phyloP scores from a whole-genome alignment of 2,113 vertebrate species.

The Anseranas semipalmata region DNA sequence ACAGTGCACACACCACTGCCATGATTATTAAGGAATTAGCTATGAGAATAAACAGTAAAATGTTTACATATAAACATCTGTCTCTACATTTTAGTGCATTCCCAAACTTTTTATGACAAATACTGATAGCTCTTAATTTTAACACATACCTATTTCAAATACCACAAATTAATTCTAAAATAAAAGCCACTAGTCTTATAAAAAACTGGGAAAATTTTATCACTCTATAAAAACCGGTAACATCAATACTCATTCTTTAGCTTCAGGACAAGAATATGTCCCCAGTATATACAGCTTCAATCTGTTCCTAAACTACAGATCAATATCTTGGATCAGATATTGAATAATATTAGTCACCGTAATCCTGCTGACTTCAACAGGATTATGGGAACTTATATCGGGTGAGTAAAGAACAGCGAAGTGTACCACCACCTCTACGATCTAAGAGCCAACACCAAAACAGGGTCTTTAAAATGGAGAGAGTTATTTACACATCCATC shows the following conservation, averaged over 20 bases:
- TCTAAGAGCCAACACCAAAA: neutral
- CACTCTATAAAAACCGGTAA: neutral
- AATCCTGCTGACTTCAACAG: neutral
- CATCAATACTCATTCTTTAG: neutral
- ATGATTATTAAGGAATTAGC: neutral
- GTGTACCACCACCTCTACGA: neutral
- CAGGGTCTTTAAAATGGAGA: neutral
- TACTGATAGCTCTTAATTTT: neutral
- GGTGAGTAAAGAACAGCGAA: neutral
- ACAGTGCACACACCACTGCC: neutral
- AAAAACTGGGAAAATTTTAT: neutral
- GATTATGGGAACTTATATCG: neutral
- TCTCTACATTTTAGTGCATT: neutral
- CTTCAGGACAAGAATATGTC: neutral
- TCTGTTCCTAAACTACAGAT: neutral
- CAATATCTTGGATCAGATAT: neutral
- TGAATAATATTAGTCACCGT: too few relatives aligned
- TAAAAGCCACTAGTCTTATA: neutral
- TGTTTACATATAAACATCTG: neutral
- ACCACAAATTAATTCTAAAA: neutral
- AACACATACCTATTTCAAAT: neutral
- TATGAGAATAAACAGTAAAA: neutral
- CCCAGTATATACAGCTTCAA: neutral
- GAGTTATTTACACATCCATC: neutral
- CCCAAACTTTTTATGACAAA: neutral